Conservation (phyloP, 2,888 invertebrate genomes). For the Epirrhoe alternata region DNA sequence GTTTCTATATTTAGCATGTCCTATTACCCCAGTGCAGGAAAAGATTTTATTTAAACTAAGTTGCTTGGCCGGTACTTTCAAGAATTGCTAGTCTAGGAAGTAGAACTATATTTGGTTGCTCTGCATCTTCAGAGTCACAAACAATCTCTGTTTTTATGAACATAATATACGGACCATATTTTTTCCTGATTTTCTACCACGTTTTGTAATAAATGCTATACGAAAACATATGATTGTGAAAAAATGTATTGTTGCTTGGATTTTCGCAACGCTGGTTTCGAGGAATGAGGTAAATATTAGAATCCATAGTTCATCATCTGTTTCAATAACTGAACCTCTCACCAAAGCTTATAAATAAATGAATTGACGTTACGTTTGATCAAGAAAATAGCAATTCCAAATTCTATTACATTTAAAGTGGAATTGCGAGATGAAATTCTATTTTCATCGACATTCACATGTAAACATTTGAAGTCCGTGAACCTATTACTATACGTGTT, state of each 20-base stretch:
- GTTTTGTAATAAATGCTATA: too few relatives aligned
- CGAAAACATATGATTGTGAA: too few relatives aligned
- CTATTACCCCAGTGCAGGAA: conserved; percentile 33
- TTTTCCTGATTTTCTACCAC: too few relatives aligned
- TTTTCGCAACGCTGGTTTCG: too few relatives aligned
- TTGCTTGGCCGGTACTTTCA: not conserved
- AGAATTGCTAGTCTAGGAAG: not conserved
- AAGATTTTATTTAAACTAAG: conserved; percentile 20
- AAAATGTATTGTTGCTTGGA: too few relatives aligned
- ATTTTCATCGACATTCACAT: conserved; percentile 17
- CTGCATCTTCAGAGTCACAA: not conserved
- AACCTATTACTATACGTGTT: not conserved
- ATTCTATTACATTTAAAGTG: not conserved
- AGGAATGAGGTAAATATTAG: too few relatives aligned
- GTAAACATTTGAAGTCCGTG: conserved; percentile 22
- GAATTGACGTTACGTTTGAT: not conserved
- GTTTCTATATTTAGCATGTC: conserved; percentile 39
- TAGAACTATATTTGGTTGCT: not conserved
- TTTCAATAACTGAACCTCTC: too few relatives aligned
- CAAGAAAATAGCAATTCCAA: not conserved
- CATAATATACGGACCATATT: too few relatives aligned
- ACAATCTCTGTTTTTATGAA: too few relatives aligned
- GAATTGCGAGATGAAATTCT: conserved; percentile 11
- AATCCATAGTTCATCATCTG: too few relatives aligned
- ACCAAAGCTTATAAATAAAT: too few relatives aligned